Evolutionary conservation across 53 echinoderm and acorn worm genomes (phyloP).

Genomic region (Paracentrotus lividus): DNA sequence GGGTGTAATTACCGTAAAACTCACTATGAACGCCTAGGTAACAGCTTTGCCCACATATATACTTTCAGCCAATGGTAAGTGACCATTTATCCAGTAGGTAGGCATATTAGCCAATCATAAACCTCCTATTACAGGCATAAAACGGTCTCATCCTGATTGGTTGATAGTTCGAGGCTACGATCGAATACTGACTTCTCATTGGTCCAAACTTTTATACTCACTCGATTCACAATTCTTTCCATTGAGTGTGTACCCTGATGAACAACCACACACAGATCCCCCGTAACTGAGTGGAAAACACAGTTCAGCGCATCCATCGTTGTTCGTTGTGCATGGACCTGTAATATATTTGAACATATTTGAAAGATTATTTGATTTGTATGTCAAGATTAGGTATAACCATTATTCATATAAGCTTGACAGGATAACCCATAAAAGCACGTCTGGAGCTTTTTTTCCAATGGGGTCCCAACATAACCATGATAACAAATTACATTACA

Average conservation of each 20-base stretch:
- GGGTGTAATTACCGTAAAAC: too few relatives aligned
- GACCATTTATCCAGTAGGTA: too few relatives aligned
- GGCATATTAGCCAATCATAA: neutral
- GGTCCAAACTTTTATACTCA: constrained; percentile 40
- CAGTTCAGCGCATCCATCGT: constrained; percentile 81
- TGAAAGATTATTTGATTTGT: neutral
- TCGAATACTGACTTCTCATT: neutral
- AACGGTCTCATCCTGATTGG: neutral
- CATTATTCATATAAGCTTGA: too few relatives aligned
- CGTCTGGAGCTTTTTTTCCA: too few relatives aligned
- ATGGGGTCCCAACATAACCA: too few relatives aligned
- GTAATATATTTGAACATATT: neutral
- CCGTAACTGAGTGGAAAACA: constrained; percentile 71
- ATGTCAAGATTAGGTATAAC: too few relatives aligned
- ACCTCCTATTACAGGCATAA: neutral
- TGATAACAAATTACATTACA: too few relatives aligned
- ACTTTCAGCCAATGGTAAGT: too few relatives aligned
- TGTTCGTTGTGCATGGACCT: constrained; percentile 79
- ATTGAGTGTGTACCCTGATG: constrained; percentile 79
- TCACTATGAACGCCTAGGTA: too few relatives aligned
- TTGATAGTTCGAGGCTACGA: neutral
- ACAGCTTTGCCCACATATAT: too few relatives aligned
- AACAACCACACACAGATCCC: constrained; percentile 75
- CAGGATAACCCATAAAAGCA: too few relatives aligned
- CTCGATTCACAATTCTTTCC: constrained; percentile 77